Percentiles rank a stretch among this genome's conserved stretches.
Evolutionary conservation across 2,113 vertebrate species (phyloP).

Genomic region (Balaeniceps rex): DNA sequence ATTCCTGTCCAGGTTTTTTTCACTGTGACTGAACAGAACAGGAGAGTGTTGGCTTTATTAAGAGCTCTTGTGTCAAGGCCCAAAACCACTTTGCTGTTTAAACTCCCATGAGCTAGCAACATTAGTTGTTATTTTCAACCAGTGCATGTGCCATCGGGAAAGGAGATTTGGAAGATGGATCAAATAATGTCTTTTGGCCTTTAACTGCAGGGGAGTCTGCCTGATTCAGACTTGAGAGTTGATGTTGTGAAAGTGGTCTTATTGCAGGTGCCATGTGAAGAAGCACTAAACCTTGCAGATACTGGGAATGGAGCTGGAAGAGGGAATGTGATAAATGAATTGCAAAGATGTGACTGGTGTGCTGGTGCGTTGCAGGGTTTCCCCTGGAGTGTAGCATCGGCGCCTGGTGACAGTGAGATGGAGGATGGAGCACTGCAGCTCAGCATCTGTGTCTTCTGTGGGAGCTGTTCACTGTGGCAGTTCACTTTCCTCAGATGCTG

Average conservation of each 20-base stretch:
- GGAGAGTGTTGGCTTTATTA: not conserved
- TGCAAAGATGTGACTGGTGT: not conserved
- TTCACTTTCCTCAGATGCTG: not conserved
- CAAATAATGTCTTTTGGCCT: not conserved
- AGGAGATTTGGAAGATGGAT: not conserved
- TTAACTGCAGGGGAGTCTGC: not conserved
- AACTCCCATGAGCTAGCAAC: not conserved
- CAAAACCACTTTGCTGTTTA: not conserved
- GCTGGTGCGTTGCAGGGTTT: not conserved
- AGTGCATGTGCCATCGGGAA: not conserved
- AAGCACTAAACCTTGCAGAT: not conserved
- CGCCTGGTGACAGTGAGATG: not conserved
- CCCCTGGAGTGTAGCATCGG: not conserved
- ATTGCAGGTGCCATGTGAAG: not conserved
- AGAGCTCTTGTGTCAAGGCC: not conserved
- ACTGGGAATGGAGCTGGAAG: not conserved
- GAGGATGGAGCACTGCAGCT: not conserved
- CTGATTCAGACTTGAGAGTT: not conserved
- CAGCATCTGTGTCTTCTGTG: not conserved
- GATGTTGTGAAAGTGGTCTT: not conserved
- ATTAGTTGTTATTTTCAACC: not conserved
- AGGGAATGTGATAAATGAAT: not conserved
- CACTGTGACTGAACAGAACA: not conserved
- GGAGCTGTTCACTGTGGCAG: not conserved
- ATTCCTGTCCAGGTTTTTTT: not conserved